Base-by-base conservation (phyloP, 2,113 vertebrate species). In the Phrynocephalus versicolor region DNA sequence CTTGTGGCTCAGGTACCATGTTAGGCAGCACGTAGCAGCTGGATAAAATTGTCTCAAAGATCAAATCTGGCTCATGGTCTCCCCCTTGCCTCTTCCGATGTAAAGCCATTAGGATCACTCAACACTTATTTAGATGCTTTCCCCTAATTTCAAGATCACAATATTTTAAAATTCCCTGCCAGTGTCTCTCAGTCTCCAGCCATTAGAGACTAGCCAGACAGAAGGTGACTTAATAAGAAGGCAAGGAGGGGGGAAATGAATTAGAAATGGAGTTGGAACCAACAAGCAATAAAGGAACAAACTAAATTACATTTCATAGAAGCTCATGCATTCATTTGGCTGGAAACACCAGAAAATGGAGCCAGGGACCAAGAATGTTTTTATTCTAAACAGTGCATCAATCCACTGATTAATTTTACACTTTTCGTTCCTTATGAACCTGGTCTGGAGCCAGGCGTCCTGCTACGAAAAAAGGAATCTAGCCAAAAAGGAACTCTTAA, bases 361-460 rank as follows among this genome's bases (percentile, higher is more conserved):
- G 89, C 86, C 90, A 94, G 93, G 94, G 69, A 51, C 57, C 15
- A 45, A 1, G 64, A 87, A 91, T 89, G 88, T 84, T 96, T 94
- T 93, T 88, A 88, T 93, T 94, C 81, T 93, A 95, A 95, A 92
- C 89, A 93, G 84, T 92, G 83, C 86, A 94, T 95, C 89, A 92
- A 91, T 88, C 84, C 90, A 90, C 88, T 94, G 89, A 89, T 95
- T 95, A 94, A 93, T 94, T 93, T 92, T 94, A 93, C 91, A 95
- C 71, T 88, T 51, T 95, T 91, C n/a, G 86, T 92, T 95, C 91
- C 81, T 94, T 93, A 93, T 91, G 94, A 95, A 95, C 91, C 92
- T 91, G 88, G 84, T 89, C 85, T 86, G 85, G 92, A 90, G 88
- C 90, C 93, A 90, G 85, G 88, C 92, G 85, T 70, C 23, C 74